Base-by-base conservation (phyloP, 2,113 vertebrate species). In the Prinia subflava region DNA sequence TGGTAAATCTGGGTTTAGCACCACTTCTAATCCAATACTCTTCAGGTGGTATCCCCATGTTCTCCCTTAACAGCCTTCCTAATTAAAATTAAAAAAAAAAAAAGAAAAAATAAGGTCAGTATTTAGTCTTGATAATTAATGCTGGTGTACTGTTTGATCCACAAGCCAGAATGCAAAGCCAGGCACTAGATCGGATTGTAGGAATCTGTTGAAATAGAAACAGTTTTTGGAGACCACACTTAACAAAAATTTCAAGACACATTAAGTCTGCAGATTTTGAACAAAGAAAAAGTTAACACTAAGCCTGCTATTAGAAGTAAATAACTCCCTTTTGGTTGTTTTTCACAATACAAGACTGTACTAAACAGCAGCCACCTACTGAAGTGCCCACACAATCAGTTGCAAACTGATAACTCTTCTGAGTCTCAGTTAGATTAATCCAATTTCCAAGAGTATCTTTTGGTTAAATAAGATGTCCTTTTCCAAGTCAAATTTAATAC, bases 21-120 rank as follows among this genome's bases (percentile, higher is more conserved):
- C 97, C 97, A 87, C 96, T 97, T 94, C 91, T 96, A 76, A 97
- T 93, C 97, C 97, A 98, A 22, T 91, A 96, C 63, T 97, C 97
- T 89, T 97, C 97, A 85, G 92, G 84, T 70, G 31, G 56, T 65
- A 94, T 56, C 68, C 41, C 92, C 83, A 77, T 33, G 22, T 78
- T 91, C 75, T 96, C 96, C 75, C 95, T 96, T 78, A 96, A 52
- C 42, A 96, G 64, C 68, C 84, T 97, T 94, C 97, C 97, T 98
- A 93, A 76, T 65, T 47, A 10, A 79, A 53, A 6, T 15, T 10
- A 3, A 22, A 62, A 30, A 49, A 22, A 62, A 30, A 49, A 46
- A 46, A 30, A 42, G 41, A 46, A 30, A 74, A 68, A 71, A 30
- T 28, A 41, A 65, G 2, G 8, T 90, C 39, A 88, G 44, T 62